Evolutionary conservation across 2,888 invertebrate species (phyloP), one percentile per base, ranked within the genome.

Genomic region (Phlogophora meticulosa): DNA sequence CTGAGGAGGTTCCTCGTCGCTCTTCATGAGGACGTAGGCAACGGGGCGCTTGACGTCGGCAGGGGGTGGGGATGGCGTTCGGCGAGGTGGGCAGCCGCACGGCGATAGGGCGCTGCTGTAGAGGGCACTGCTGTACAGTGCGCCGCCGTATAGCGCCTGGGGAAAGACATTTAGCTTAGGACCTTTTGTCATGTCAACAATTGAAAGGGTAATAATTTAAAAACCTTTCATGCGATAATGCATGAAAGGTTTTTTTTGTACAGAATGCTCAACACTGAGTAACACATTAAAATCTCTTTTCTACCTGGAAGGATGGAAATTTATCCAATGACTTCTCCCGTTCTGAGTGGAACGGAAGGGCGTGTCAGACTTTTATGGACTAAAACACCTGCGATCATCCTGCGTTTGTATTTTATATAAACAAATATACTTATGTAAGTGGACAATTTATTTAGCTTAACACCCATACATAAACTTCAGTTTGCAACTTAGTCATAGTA

Each of bases 11-110:
- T 96, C 96, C 83, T 96, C 95, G 83, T 96, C 96, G 48, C 96
- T 96, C 92, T 97, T 97, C 96, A 96, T 96, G 76, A 97, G 95
- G 64, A 97, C 96, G 89, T 96, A 97, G 40, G 97, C 96, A 7
- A 97, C 94, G 10, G 96, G 96, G 43, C 97, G 95, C 78, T 95
- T 94, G 53, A 95, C 91, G 81, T 95, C 94, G 0, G 93, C 85
- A 10, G 94, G 87, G 83, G 96, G 83, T 38, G 78, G 96, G 1
- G 95, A 93, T 1, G 95, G 93, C 1, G 92, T 91, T 55, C 94
- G 86, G 38, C 93, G 87, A 28, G 96, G 94, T 42, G 96, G 92
- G 80, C 95, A 93, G 24, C 95, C 94, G 85, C 95, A 94, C 2
- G 95, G 95, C 3, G 95, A 94, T 4, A 95, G 75, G 0, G 95